These are phyloP conservation scores for Bambusicola thoracicus DNA, from an alignment of 2,113 vertebrate species.

Conservation along the genomic window DNA sequence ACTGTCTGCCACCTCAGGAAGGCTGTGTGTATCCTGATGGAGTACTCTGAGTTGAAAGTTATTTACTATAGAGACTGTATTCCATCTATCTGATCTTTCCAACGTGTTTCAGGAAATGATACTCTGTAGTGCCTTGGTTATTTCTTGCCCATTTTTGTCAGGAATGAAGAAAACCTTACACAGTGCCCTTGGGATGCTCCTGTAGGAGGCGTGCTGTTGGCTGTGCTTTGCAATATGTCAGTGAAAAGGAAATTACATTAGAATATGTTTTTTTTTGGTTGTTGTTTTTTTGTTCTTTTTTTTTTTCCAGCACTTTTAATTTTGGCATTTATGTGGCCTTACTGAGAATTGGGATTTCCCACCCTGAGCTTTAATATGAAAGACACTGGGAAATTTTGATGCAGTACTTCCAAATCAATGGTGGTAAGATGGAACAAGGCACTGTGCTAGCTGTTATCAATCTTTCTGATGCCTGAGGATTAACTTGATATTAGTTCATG, in stretches of 20 bases:
- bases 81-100: neutral
- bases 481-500: neutral
- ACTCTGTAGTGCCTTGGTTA: neutral
- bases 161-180: neutral
- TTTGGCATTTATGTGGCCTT: slow-evolving; percentile 58
- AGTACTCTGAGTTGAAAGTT: neutral
- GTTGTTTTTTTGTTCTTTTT: neutral
- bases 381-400: slow-evolving; percentile 9
- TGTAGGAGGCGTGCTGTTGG: neutral
- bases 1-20: neutral
- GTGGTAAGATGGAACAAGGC: neutral
- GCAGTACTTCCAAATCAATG: neutral
- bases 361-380: neutral
- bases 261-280: neutral
- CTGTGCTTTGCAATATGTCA: neutral
- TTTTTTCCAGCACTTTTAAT: neutral
- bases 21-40: neutral
- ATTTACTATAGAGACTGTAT: neutral
- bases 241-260: slow-evolving; percentile 30
- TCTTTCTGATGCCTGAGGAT: neutral
- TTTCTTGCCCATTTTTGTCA: neutral
- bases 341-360: slow-evolving; percentile 11
- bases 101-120: neutral
- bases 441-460: neutral
- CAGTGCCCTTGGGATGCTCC: neutral